Conservation (phyloP, 2,888 invertebrate species). For the Nomada lathburiana region DNA sequence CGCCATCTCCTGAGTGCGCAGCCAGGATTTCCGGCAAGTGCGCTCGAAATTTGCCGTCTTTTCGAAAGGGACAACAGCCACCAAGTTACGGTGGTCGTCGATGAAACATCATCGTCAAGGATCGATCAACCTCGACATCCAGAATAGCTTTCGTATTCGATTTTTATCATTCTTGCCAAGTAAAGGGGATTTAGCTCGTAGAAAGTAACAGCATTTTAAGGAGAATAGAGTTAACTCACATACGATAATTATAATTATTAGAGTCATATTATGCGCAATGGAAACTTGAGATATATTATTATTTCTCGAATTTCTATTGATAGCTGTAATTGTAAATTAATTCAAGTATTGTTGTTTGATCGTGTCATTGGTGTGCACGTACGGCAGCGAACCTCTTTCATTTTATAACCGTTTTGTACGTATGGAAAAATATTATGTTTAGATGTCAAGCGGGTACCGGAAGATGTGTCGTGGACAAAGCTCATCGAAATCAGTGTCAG, state of each 20-base stretch:
- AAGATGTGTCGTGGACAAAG: conserved; percentile 98
- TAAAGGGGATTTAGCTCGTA: background rate
- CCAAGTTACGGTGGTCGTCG: conserved; percentile 54
- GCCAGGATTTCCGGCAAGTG: conserved; percentile 74
- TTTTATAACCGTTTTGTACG: conserved; percentile 10
- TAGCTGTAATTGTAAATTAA: background rate
- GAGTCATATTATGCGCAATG: too few relatives aligned
- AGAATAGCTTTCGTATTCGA: background rate
- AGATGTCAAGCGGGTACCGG: conserved; percentile 99
- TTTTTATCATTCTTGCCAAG: background rate
- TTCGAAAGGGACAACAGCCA: conserved; percentile 52
- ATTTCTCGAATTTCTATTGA: background rate
- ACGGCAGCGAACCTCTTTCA: background rate
- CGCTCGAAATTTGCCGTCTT: conserved; percentile 68
- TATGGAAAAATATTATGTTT: conserved; percentile 63
- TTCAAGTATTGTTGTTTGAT: background rate
- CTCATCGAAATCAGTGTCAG: conserved; percentile 99
- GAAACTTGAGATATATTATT: too few relatives aligned
- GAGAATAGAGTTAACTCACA: background rate
- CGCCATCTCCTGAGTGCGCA: conserved; percentile 77
- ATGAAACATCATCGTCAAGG: conserved; percentile 65
- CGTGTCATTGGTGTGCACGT: background rate
- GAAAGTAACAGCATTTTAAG: background rate
- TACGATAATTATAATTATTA: too few relatives aligned
- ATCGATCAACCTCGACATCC: conserved; percentile 44